Conservation (phyloP, 2,797 vertebrate species). For the Oophaga sylvatica region DNA sequence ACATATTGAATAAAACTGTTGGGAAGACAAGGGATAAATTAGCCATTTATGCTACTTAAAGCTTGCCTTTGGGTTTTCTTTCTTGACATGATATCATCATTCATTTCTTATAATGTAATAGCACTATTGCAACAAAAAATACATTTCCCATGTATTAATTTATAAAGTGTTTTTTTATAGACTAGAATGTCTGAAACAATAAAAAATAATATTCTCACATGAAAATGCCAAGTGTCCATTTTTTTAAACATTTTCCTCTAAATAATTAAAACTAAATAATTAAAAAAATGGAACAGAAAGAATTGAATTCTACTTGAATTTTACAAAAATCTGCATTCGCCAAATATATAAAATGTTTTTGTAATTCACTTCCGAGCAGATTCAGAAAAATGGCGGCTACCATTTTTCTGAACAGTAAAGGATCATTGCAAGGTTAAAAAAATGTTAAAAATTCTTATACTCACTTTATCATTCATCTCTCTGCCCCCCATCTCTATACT, state of each 20-base stretch:
- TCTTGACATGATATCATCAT: conserved; percentile 59
- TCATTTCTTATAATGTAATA: conserved; percentile 58
- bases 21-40: conserved; percentile 63
- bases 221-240: neutral
- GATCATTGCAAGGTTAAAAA: too few relatives aligned
- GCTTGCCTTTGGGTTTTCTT: conserved; percentile 62
- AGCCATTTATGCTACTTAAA: conserved; percentile 62
- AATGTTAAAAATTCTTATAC: too few relatives aligned
- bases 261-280: neutral
- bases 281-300: neutral
- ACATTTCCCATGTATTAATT: conserved; percentile 45
- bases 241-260: neutral
- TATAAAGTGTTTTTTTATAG: conserved; percentile 62
- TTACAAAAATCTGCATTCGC: too few relatives aligned
- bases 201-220: conserved; percentile 19
- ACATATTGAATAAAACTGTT: conserved; percentile 67
- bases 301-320: too few relatives aligned
- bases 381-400: too few relatives aligned
- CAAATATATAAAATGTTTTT: too few relatives aligned
- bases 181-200: conserved; percentile 48
- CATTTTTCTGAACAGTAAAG: too few relatives aligned
- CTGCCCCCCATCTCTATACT: too few relatives aligned
- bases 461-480: too few relatives aligned
- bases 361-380: too few relatives aligned
- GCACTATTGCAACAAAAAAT: conserved; percentile 61